A percentile compares a stretch with the other conserved stretches of the same genome.
Evolutionary conservation across 2,888 invertebrate species (phyloP).

Genomic region (Conomelus anceps): DNA sequence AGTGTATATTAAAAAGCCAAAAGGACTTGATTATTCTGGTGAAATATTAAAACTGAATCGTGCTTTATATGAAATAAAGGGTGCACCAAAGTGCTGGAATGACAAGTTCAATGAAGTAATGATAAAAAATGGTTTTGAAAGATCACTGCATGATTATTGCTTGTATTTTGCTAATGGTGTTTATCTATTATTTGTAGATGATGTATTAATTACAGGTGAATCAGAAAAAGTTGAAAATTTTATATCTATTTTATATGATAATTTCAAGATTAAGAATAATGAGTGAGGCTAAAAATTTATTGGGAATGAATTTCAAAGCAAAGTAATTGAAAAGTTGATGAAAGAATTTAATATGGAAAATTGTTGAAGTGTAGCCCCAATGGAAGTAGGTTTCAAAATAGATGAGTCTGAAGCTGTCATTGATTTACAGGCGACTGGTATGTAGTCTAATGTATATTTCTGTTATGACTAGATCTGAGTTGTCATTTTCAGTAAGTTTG

Average conservation of each 20-base stretch:
- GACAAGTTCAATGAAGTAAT: slow-evolving; percentile 15
- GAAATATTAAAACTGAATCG: slow-evolving; percentile 16
- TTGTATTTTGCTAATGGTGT: slow-evolving; percentile 7
- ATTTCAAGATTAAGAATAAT: slow-evolving; percentile 22
- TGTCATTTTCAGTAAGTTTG: slow-evolving; percentile 15
- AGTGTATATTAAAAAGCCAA: slow-evolving; percentile 21
- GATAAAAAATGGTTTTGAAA: slow-evolving; percentile 11
- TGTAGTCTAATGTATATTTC: slow-evolving; percentile 16
- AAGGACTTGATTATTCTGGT: slow-evolving; percentile 8
- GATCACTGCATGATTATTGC: slow-evolving; percentile 21
- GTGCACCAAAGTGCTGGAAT: slow-evolving; percentile 24
- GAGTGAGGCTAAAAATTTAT: slow-evolving; percentile 8
- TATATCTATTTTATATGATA: slow-evolving; percentile 6
- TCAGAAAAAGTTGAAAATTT: slow-evolving; percentile 8
- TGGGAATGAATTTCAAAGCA: slow-evolving; percentile 24
- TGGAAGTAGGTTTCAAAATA: slow-evolving; percentile 21
- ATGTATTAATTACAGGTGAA: slow-evolving; percentile 19
- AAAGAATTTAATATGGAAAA: slow-evolving; percentile 17
- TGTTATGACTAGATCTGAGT: slow-evolving; percentile 22
- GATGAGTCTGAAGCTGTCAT: background rate
- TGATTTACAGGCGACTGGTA: slow-evolving; percentile 15
- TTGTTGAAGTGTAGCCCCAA: slow-evolving; percentile 10
- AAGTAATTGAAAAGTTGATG: slow-evolving; percentile 16
- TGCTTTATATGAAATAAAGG: slow-evolving; percentile 21
- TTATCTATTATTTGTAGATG: slow-evolving; percentile 21